phyloP scores from a whole-genome alignment of 1,140 invertebrate genomes.

The Chrysoperla carnea region DNA sequence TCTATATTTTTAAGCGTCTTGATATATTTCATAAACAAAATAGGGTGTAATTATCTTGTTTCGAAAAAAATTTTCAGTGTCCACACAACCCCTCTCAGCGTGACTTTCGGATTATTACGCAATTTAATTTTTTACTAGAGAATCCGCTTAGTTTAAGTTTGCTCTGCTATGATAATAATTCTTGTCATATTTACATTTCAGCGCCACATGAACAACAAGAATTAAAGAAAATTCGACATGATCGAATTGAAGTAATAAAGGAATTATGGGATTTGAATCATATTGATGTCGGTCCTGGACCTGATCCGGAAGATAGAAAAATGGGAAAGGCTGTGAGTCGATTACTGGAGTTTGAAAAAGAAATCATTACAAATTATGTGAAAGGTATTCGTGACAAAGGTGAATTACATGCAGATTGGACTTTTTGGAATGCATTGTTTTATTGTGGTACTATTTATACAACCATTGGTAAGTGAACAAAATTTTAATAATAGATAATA shows the following conservation, averaged over 20 bases:
- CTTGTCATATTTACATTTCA: no score
- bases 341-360: constrained; percentile 31
- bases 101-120: no score
- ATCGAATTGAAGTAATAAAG: constrained; percentile 22
- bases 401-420: constrained; percentile 44
- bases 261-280: constrained; percentile 9
- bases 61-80: no score
- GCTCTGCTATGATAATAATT: no score
- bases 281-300: constrained; percentile 4
- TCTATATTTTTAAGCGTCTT: no score
- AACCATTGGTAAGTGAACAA: constrained; percentile 70
- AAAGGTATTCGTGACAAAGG: constrained; percentile 24
- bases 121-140: no score
- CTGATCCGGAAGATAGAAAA: constrained; percentile 21
- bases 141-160: no score
- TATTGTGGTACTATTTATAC: constrained; percentile 87
- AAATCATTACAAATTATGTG: constrained; percentile 34
- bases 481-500: no score
- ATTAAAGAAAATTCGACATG: constrained; percentile 27
- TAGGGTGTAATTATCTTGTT: no score
- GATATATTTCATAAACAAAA: no score
- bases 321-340: constrained; percentile 24
- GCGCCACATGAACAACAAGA: constrained; percentile 30
- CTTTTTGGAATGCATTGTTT: constrained; percentile 80
- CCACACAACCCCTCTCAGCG: no score